Conservation (phyloP, 2,888 invertebrate genomes). For the Cryptops parisi region DNA sequence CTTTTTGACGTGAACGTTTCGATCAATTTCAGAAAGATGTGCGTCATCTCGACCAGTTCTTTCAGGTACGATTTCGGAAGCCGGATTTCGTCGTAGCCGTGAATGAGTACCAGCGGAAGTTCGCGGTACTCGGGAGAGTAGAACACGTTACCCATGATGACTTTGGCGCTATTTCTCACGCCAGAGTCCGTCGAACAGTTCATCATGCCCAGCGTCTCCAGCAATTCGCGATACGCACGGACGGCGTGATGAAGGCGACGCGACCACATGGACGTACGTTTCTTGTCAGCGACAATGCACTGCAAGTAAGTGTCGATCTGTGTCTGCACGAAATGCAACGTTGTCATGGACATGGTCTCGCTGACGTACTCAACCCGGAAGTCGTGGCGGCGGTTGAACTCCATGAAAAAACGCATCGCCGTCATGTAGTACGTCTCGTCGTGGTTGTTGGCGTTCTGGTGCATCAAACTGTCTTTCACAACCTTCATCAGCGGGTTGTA, state of each 20-base stretch:
- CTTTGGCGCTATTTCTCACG: conserved; percentile 62
- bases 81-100: conserved; percentile 68
- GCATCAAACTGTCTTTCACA: conserved; percentile 41
- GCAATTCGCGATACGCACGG: conserved; percentile 60
- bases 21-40: conserved; percentile 80
- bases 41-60: conserved; percentile 77
- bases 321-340: conserved; percentile 88
- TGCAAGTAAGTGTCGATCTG: conserved; percentile 75
- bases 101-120: conserved; percentile 60
- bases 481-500: conserved; percentile 86
- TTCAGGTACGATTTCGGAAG: conserved; percentile 70
- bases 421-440: conserved; percentile 91
- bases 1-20: too few relatives aligned
- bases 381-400: conserved; percentile 79
- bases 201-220: conserved; percentile 68
- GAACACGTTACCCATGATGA: conserved; percentile 80
- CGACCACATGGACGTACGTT: conserved; percentile 66
- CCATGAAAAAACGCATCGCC: conserved; percentile 92
- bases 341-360: conserved; percentile 80
- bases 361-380: conserved; percentile 78
- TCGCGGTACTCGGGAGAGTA: conserved; percentile 91
- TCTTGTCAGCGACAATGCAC: conserved; percentile 72
- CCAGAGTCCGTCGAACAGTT: conserved; percentile 54
- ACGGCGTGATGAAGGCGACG: conserved; percentile 66
- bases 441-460: conserved; percentile 45